Conservation (phyloP, 2,888 invertebrate genomes). For the Nomada hirtipes region DNA sequence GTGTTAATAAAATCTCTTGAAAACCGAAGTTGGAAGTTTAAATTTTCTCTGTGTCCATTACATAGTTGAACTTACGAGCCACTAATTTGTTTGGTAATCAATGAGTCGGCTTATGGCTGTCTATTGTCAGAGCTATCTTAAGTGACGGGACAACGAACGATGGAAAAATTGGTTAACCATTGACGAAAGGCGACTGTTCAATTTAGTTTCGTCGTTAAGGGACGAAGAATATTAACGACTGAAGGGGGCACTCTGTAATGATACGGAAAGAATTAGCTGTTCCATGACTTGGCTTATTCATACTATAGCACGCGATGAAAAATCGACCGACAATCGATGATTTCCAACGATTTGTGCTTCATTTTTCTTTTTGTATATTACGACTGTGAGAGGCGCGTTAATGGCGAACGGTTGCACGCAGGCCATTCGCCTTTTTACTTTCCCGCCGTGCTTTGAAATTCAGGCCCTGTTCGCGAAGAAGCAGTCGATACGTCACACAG, state of each 20-base stretch:
- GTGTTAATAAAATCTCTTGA: too few relatives aligned
- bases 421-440: slow-evolving; percentile 44
- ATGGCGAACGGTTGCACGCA: slow-evolving; percentile 23
- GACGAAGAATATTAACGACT: background rate
- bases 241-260: background rate
- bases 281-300: too few relatives aligned
- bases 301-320: background rate
- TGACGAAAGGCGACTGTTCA: background rate
- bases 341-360: slow-evolving; percentile 5
- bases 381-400: slow-evolving; percentile 17
- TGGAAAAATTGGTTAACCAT: background rate
- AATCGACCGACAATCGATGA: slow-evolving; percentile 1
- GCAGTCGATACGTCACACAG: slow-evolving; percentile 47
- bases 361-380: slow-evolving; percentile 12
- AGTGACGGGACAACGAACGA: background rate
- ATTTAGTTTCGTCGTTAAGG: background rate
- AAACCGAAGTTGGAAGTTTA: too few relatives aligned
- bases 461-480: slow-evolving; percentile 34
- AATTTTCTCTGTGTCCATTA: too few relatives aligned
- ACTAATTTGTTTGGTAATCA: background rate
- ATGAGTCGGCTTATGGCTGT: background rate
- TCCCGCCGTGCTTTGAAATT: slow-evolving; percentile 44
- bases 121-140: slow-evolving; percentile 4
- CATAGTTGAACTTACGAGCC: background rate
- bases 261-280: background rate